These are phyloP conservation scores for Choristoneura fumiferana DNA, from an alignment of 1,140 invertebrate genomes.

Conservation along the genomic window DNA sequence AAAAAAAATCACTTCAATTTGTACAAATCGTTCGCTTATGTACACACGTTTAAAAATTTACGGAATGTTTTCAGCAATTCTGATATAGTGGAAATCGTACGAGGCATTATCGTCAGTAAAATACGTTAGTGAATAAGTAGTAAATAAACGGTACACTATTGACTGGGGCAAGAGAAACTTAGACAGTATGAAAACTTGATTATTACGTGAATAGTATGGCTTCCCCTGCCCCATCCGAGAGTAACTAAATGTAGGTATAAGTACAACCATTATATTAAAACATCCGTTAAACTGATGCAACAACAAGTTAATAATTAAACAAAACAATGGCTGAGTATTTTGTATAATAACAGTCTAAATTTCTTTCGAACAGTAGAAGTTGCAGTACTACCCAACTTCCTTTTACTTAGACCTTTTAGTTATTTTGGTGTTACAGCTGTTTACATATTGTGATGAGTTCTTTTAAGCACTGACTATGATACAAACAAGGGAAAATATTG, in stretches of 20 bases:
- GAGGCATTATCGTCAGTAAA: conserved; percentile 2
- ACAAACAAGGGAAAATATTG: neutral
- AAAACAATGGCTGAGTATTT: conserved; percentile 15
- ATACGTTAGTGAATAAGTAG: neutral
- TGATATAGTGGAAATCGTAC: neutral
- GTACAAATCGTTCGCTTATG: conserved; percentile 48
- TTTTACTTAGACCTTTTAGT: neutral
- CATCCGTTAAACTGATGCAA: neutral
- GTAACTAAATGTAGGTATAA: conserved; percentile 13
- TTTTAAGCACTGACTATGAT: no score
- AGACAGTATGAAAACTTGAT: neutral
- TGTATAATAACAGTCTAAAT: neutral
- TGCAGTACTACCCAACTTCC: neutral
- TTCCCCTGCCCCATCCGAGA: neutral
- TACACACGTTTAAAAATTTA: conserved; percentile 30
- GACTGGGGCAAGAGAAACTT: neutral
- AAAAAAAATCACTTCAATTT: conserved; percentile 56
- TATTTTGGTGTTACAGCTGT: neutral
- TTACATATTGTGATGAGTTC: neutral
- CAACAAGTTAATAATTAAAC: conserved; percentile 11
- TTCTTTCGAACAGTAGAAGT: neutral
- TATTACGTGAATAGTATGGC: neutral
- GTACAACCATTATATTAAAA: neutral
- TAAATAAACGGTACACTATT: neutral
- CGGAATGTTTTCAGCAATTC: conserved; percentile 12